phyloP scores from a whole-genome alignment of 2,797 vertebrate species.

The Novumbra hubbsi region DNA sequence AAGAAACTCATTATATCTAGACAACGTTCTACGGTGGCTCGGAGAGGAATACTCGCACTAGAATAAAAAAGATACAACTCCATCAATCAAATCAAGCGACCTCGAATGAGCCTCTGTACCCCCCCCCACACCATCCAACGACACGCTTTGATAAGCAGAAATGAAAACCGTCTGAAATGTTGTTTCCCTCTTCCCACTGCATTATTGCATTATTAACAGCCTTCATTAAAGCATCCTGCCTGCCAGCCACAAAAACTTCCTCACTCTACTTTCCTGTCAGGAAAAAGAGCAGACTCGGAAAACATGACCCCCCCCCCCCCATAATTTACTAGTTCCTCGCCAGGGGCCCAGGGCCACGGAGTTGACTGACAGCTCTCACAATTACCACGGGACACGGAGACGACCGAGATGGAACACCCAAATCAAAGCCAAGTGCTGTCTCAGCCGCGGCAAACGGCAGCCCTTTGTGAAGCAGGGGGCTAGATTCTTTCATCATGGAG shows the following conservation, averaged over 20 bases:
- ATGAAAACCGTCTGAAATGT: background rate
- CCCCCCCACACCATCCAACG: background rate
- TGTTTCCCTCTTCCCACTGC: background rate
- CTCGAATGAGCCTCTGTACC: background rate
- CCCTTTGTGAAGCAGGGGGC: background rate
- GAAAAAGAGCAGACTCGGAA: background rate
- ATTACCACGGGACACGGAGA: constrained; percentile 20
- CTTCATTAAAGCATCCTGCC: background rate
- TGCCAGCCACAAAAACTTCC: constrained; percentile 10
- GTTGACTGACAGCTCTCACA: constrained; percentile 20
- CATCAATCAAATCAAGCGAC: background rate
- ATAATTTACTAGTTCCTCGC: background rate
- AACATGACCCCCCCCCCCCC: background rate
- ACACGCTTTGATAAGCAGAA: background rate
- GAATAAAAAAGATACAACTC: background rate
- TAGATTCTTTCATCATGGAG: constrained; percentile 33
- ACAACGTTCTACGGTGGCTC: background rate
- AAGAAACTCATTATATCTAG: background rate
- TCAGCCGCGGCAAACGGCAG: background rate
- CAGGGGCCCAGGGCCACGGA: background rate
- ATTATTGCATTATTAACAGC: background rate
- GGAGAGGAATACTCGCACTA: background rate
- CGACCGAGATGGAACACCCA: constrained; percentile 24
- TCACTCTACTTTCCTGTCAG: constrained; percentile 1
- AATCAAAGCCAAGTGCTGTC: constrained; percentile 22